Conservation (phyloP, 2,797 vertebrate genomes). For the Sciurus carolinensis region DNA sequence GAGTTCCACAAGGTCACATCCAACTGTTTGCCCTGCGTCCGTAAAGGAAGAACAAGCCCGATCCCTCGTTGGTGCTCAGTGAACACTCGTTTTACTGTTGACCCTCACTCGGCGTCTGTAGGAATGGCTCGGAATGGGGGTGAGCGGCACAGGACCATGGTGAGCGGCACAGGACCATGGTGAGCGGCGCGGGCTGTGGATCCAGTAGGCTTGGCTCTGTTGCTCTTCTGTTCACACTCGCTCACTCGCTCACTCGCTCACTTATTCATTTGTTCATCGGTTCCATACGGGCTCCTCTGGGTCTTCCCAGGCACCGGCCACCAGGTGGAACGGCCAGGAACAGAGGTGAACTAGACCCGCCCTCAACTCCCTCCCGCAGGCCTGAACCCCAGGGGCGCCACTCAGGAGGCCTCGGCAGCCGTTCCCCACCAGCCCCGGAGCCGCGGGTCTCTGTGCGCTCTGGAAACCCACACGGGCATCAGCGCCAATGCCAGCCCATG, state of each 20-base stretch:
- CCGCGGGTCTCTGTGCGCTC: neutral
- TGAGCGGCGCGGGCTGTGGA: neutral
- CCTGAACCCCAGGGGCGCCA: neutral
- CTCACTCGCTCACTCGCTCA: neutral
- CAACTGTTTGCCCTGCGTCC: neutral
- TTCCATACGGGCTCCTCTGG: neutral
- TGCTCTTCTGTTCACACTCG: neutral
- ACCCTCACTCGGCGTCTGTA: neutral
- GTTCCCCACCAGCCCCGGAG: neutral
- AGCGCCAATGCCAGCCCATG: neutral
- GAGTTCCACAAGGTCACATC: neutral
- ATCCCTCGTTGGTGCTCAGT: neutral
- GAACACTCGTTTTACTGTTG: neutral
- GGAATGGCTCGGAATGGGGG: neutral
- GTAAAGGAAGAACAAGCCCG: neutral
- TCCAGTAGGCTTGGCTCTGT: neutral
- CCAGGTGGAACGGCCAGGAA: neutral
- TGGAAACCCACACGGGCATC: fast-evolving
- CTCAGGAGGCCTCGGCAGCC: neutral
- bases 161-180: neutral
- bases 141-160: neutral
- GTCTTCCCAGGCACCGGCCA: neutral
- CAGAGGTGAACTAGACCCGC: neutral
- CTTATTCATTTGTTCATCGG: neutral
- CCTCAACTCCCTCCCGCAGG: neutral